Base-by-base conservation (phyloP, 2,797 vertebrate species). In the Rallus crepitans region DNA sequence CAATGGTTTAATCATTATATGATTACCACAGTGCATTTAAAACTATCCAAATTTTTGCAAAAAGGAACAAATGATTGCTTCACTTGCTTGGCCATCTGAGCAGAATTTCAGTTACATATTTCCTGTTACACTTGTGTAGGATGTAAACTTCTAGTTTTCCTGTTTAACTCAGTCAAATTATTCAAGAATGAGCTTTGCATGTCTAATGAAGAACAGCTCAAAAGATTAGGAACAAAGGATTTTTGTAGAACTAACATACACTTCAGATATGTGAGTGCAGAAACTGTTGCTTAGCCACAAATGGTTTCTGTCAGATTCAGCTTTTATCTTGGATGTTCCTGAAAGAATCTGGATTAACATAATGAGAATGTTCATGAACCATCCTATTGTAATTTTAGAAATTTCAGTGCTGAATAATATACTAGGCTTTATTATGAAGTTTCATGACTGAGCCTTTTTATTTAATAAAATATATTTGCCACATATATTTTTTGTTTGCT, bases 331-430 rank as follows among this genome's bases (percentile, higher is more conserved):
- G 83, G 84, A 94, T 93, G 88, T 87, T 98, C 82, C 95, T 95
- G 91, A 97, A 97, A 96, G 96, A 98, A 96, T 96, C 94, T 94
- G 90, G 92, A 97, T 98, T 97, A 97, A 89, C 93, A 96, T 97
- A 97, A 98, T 96, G 82, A 97, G 93, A 91, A 82, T 94, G 89
- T 90, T 97, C 80, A 61, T 50, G 91, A 96, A 94, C 86, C 77
- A 90, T 89, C 82, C 97, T 93, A 76, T 97, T 86, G 97, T 94
- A 90, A 96, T 97, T 96, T 97, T 92, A 94, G 93, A 96, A 94
- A 94, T 95, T 92, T 94, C 63, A 80, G 68, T 90, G 81, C 94
- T 42, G 68, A 96, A 90, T 96, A 94, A 90, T 95, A 93, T 31
- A 72, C 82, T 70, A 91, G 86, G 73, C 42, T 96, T 94, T 82